Evolutionary conservation across 1,140 invertebrate species (phyloP).

Genomic region (Colletes latitarsis): DNA sequence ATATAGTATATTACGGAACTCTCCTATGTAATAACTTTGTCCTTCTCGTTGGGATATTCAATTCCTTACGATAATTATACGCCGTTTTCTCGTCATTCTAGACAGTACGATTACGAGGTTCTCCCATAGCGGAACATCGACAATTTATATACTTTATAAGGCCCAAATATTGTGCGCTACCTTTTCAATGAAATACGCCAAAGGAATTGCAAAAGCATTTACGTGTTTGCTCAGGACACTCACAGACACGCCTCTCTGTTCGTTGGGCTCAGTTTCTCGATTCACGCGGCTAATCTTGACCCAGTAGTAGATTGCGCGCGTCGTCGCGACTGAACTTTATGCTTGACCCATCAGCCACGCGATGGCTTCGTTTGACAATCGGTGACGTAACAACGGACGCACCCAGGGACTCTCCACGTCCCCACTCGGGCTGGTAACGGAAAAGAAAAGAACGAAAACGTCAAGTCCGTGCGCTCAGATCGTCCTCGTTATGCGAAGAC

Average conservation of each 20-base stretch:
- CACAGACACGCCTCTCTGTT: background rate
- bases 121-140: conserved; percentile 53
- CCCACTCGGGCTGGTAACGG: background rate
- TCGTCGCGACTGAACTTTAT: conserved; percentile 16
- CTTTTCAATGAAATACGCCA: conserved; percentile 62
- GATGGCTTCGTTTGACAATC: conserved; percentile 22
- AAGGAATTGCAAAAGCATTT: conserved; percentile 50
- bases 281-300: conserved; percentile 8
- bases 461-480: background rate
- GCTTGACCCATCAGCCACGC: conserved; percentile 38
- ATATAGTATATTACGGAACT: conserved; percentile 48
- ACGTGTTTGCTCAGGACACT: background rate
- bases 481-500: background rate
- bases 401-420: background rate
- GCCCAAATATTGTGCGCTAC: conserved; percentile 70
- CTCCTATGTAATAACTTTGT: conserved; percentile 42
- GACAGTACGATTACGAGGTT: conserved; percentile 35
- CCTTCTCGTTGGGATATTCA: conserved; percentile 47
- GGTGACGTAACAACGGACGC: conserved; percentile 1
- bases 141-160: conserved; percentile 64
- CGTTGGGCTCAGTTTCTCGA: conserved; percentile 46
- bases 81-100: conserved; percentile 11
- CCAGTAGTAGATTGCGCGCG: background rate
- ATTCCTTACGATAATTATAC: conserved; percentile 62
- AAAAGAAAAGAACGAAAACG: background rate